Evolutionary conservation across 2,888 invertebrate genomes (phyloP), one percentile per base, ranked within the genome.

Genomic region (Torymus tubicola): DNA sequence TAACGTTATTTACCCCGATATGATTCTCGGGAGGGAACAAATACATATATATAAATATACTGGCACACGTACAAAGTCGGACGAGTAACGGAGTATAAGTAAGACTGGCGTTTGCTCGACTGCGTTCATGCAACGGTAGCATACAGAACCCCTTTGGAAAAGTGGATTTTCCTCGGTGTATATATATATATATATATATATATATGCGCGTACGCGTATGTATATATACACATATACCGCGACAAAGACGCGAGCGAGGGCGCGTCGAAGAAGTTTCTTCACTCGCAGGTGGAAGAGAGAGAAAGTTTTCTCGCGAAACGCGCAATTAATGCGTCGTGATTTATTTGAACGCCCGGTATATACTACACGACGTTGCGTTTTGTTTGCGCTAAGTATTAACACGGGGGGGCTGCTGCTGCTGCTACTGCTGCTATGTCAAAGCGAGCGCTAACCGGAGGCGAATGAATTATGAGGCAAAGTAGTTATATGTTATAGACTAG

Each of bases 1-100:
- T 58, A 74, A 65, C 50, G n/a, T 57, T 74, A 65, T 65, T 74
- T 74, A 65, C 65, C 21, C 42, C 63, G 57, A 65, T 65, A 65
- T 50, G 50, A 74, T 74, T 21, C 53, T 11, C 42, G n/a, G 42
- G 42, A 8, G 42, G 1, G 31, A 42, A 13, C 63, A 73, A 64
- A 71, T 71, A 18, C 18, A 61, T 21, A 42, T 24, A 42, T 4
- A 31, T 4, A 31, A 0, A 5, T 31, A 31, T 5, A 31, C 31
- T 5, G 0, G 5, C 31, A 31, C 42, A 8, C 42, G 8, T 8
- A 74, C 57, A 65, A 65, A 74, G 65, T 53, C 18, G 64, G 8
- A 42, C 57, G 64, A 42, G 42, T 42, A 65, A 65, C 65, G n/a
- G 57, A 42, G 65, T 42, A 21, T 65, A 65, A 74, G 64, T 68